phyloP scores from a whole-genome alignment of 2,888 invertebrate species.

The Sinelater perroti region DNA sequence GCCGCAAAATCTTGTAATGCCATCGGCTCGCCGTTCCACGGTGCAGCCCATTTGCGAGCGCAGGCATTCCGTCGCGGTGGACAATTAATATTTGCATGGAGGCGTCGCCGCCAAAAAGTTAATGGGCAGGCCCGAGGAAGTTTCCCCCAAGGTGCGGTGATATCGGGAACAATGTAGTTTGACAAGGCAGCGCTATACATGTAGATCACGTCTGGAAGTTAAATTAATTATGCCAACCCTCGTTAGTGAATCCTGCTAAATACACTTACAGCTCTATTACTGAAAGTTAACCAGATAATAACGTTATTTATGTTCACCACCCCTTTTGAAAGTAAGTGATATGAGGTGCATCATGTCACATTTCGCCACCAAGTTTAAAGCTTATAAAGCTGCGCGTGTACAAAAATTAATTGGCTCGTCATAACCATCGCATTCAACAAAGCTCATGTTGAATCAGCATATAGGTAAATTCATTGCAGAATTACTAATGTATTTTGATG shows the following conservation, averaged over 20 bases:
- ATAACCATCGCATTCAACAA: too few relatives aligned
- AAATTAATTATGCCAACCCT: conserved; percentile 42
- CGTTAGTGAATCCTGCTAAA: conserved; percentile 36
- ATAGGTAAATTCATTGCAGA: too few relatives aligned
- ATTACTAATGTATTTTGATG: too few relatives aligned
- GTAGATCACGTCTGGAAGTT: conserved; percentile 38
- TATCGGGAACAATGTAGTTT: conserved; percentile 27
- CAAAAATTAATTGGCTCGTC: too few relatives aligned
- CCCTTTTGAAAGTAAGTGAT: too few relatives aligned
- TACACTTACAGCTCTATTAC: conserved; percentile 25
- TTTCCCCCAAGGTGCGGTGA: conserved; percentile 22
- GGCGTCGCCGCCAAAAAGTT: conserved; percentile 15
- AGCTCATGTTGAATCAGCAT: too few relatives aligned
- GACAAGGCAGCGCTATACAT: conserved; percentile 29
- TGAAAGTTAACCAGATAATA: neutral
- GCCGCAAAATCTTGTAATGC: neutral
- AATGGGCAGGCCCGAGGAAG: conserved; percentile 20
- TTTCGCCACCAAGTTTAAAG: too few relatives aligned
- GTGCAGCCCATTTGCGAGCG: conserved; percentile 12
- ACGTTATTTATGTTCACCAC: too few relatives aligned
- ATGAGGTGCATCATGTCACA: too few relatives aligned
- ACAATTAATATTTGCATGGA: conserved; percentile 18
- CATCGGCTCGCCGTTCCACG: neutral
- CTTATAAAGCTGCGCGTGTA: too few relatives aligned
- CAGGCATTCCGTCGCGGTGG: conserved; percentile 1